Evolutionary conservation across 2,888 invertebrate species (phyloP), one percentile per base, ranked within the genome.

Genomic region (Mystacides longicornis): DNA sequence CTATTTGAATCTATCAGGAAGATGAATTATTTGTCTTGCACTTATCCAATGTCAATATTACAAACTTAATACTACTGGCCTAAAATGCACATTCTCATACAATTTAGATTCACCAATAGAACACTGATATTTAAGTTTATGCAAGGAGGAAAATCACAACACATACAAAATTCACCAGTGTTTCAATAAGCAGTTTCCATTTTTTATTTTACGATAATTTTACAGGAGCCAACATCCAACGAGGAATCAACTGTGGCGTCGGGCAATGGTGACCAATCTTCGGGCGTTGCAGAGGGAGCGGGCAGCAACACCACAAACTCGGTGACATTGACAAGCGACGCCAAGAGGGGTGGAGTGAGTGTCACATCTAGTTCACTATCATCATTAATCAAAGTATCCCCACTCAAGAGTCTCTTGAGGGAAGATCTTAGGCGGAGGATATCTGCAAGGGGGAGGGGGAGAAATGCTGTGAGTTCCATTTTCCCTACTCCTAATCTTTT

Each of bases 391-490:
- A 89, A 89, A 77, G 81, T 85, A 63, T 92, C 91, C 53, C 91
- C 92, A 60, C 74, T 92, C 62, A 92, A 92, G 71, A 90, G 90
- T 64, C 73, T 92, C 62, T 75, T 92, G 60, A 81, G 91, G 51
- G 91, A 92, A 69, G 91, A 92, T 72, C 75, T 91, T 64, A 88
- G 89, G 68, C 79, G 89, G 60, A 85, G 89, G 69, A 85, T 90
- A 65, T 84, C 86, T 58, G 86, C 85, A 43, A 77, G 86, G 65
- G 85, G 83, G 51, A 80, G 80, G 64, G 79, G 78, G 63, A 74
- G 82, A 56, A 71, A 70, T 56, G 70, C 69, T 11, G 62, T 62
- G 50, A 54, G 54, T 55, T 45, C 16, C 16, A 11, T 43, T n/a
- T 43, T 11, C 11, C 27, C n/a, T n/a, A 7, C 27, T 27, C 27